Base-by-base conservation (phyloP, 2,888 invertebrate genomes). In the Bugula neritina region DNA sequence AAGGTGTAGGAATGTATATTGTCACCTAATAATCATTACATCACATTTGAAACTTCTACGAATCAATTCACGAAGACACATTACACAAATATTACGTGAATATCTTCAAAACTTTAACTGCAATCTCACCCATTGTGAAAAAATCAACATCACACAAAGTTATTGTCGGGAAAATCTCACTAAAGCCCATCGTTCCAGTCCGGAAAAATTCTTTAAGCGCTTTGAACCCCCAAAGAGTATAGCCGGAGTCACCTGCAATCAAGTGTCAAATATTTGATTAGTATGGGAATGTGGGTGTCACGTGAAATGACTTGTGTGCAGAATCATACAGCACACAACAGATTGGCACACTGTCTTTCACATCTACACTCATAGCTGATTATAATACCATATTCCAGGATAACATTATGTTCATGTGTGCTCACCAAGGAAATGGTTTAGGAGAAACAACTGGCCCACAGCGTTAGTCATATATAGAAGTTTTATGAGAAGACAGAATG, bases 351-450 rank as follows among this genome's bases (percentile, higher is more conserved):
- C n/a, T n/a, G n/a, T n/a, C n/a, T n/a, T n/a, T n/a, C n/a, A n/a
- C n/a, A n/a, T n/a, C n/a, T n/a, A n/a, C n/a, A n/a, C n/a, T n/a
- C n/a, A n/a, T n/a, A n/a, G n/a, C n/a, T n/a, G n/a, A n/a, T n/a
- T n/a, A n/a, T n/a, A n/a, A n/a, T n/a, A n/a, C n/a, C n/a, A n/a
- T n/a, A n/a, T n/a, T n/a, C n/a, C n/a, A n/a, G n/a, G n/a, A n/a
- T n/a, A n/a, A n/a, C n/a, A n/a, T n/a, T n/a, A n/a, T n/a, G n/a
- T n/a, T n/a, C n/a, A n/a, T n/a, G n/a, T n/a, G n/a, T n/a, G n/a
- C n/a, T n/a, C n/a, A 63, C 63, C 63, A 29, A 63, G 63, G 34
- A 63, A 63, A 13, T 63, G 27, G 31, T 63, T 63, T 2, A 63
- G 13, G 27, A 63, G 63, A 31, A 63, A 63, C 25, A 63, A 13